Percentiles rank a stretch among this genome's conserved stretches.
Evolutionary conservation across 1,140 invertebrate species (phyloP).

Genomic region (Zaprionus ornatus): DNA sequence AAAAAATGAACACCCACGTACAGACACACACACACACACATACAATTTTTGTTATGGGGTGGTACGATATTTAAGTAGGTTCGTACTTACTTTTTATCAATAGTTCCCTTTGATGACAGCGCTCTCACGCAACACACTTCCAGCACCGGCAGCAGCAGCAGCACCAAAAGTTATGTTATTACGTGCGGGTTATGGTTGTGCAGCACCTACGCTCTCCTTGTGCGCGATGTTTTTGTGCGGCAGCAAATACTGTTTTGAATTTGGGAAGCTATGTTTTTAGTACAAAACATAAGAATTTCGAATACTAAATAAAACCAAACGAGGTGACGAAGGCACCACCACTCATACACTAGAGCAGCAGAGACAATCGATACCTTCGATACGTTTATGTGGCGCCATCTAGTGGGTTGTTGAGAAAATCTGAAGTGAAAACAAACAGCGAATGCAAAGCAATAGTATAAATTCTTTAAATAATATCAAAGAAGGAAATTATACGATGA

Average conservation of each 20-base stretch:
- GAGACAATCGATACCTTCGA: conserved; percentile 25
- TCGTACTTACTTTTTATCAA: conserved; percentile 33
- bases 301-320: conserved; percentile 21
- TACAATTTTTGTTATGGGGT: not conserved
- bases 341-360: conserved; percentile 15
- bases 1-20: not conserved
- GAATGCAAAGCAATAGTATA: too few species aligned
- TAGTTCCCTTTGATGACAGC: conserved; percentile 36
- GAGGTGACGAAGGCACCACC: conserved; percentile 42
- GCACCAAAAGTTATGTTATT: conserved; percentile 14
- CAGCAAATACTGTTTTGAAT: not conserved
- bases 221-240: not conserved
- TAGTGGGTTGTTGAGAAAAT: not conserved
- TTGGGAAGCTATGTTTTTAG: conserved; percentile 9
- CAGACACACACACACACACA: not conserved
- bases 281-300: conserved; percentile 29
- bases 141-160: conserved; percentile 25
- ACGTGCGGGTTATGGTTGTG: not conserved
- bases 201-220: conserved; percentile 1
- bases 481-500: too few species aligned
- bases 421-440: not conserved
- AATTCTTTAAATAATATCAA: not conserved
- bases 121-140: conserved; percentile 27
- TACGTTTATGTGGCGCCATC: conserved; percentile 20
- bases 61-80: not conserved